Evolutionary conservation across 2,888 invertebrate species (phyloP), one percentile per base, ranked within the genome.

Genomic region (Pelosia muscerda): DNA sequence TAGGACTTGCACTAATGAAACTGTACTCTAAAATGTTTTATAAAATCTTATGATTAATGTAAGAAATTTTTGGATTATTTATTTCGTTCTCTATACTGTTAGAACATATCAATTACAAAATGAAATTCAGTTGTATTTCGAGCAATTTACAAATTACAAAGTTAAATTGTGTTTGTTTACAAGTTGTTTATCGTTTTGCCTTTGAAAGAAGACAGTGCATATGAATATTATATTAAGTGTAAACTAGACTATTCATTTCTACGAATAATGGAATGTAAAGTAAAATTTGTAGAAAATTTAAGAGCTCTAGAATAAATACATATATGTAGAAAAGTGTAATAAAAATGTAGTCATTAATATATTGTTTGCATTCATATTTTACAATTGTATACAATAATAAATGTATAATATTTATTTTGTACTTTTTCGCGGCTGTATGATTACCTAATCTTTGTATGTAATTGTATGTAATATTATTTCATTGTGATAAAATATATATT

Each of bases 1-100:
- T 67, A 95, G 97, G 79, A 97, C 97, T 4, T 97, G 97, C 89
- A 97, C 97, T 49, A 97, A 97, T 85, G 98, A 98, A 95, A 98
- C 97, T 64, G 97, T 97, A 76, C 96, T 97, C 78, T 97, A 96
- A 83, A 81, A 53, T 49, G 22, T 73, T 68, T 72, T 82, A 77
- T 81, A 78, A 76, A 83, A 79, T 77, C 70, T 74, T 76, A 76
- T 76, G 73, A 74, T 19, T 73, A 76, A 55, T 57, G n/a, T 79
- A 65, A 75, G 23, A 23, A 61, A 69, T 72, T 69, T 74, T 71
- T 74, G 62, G 67, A 71, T 73, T 68, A 38, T 74, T 73, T 67
- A 61, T 66, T 67, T 69, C 65, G 63, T 82, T 80, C 64, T 65
- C 15, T 77, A 49, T 74, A 73, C 56, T 72, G n/a, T 74, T 77